Base-by-base conservation (phyloP, 2,113 vertebrate genomes). In the Neolamprologus longior region DNA sequence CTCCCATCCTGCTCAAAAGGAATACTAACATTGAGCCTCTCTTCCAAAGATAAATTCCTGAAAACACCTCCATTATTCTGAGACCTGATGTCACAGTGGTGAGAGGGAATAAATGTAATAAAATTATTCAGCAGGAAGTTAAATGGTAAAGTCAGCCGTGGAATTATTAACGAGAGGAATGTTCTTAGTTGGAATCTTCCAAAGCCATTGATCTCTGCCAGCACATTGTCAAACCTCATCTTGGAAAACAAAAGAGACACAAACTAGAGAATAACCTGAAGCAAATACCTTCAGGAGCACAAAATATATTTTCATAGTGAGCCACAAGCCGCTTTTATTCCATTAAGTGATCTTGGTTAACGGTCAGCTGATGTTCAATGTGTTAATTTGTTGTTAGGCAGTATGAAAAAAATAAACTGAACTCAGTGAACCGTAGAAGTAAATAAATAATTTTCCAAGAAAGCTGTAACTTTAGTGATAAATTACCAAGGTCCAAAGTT, bases 111-210 rank as follows among this genome's bases (percentile, higher is more conserved):
- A 1, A 94, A 96, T 0, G 96, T 95, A 15, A 98, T 94, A 86
- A 98, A 98, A 81, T 97, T 96, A 71, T 97, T 97, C 35, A 97
- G 93, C 45, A 98, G 87, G 81, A 98, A 98, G 76, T 98, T 95
- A 93, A 97, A 93, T 9, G 98, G 97, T 13, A 98, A 93, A 63
- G 96, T 95, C 28, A 97, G 2, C 5, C 97, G 95, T 63, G 97
- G 90, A 37, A 97, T 89, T 10, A 96, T 94, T 83, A 97, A 42
- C 4, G 96, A 35, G 2, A 93, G 1, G 3, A 93, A 58, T 5
- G 92, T 61, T 21, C 96, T 82, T 19, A 86, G 4, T 9, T 98
- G 97, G 92, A 97, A 98, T 76, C 40, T 96, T 28, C 97, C 97
- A 84, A 98, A 98, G 87, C 97, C 97, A 1, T 96, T 94, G 1